Percentiles rank a stretch among this genome's conserved stretches.
Evolutionary conservation across 2,113 vertebrate species (phyloP).

Genomic region (Sceloporus undulatus): DNA sequence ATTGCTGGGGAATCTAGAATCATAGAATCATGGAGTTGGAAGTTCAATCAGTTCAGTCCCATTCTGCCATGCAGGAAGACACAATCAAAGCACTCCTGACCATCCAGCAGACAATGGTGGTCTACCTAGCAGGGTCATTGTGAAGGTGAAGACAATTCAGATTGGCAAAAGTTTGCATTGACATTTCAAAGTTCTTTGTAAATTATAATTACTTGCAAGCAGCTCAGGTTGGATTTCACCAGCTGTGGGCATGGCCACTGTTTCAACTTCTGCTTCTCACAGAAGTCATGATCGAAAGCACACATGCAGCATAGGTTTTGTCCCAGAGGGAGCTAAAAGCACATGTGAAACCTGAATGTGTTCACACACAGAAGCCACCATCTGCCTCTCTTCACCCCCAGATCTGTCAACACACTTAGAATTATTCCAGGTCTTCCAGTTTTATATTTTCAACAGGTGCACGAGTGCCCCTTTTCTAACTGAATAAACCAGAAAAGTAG

Average conservation of each 20-base stretch:
- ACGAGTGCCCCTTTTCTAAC: background rate
- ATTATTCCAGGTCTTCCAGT: background rate
- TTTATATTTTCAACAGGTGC: background rate
- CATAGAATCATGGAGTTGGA: no score
- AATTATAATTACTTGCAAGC: no score
- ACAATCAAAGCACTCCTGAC: no score
- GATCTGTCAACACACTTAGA: no score
- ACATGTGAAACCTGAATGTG: background rate
- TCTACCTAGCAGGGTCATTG: background rate
- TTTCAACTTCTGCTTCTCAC: slow-evolving; percentile 7
- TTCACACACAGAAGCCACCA: background rate
- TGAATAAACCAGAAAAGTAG: background rate
- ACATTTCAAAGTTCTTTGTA: background rate
- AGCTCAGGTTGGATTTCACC: background rate
- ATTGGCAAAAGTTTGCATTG: no score
- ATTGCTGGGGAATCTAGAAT: no score
- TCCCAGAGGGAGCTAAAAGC: background rate
- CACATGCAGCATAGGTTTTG: background rate
- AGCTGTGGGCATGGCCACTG: background rate
- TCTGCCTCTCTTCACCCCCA: background rate
- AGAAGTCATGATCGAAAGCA: background rate
- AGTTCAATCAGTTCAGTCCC: no score
- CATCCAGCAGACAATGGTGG: no score
- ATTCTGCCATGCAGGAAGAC: no score
- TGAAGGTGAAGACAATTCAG: background rate